phyloP scores from a whole-genome alignment of 2,888 invertebrate species.

The Amiota communis region DNA sequence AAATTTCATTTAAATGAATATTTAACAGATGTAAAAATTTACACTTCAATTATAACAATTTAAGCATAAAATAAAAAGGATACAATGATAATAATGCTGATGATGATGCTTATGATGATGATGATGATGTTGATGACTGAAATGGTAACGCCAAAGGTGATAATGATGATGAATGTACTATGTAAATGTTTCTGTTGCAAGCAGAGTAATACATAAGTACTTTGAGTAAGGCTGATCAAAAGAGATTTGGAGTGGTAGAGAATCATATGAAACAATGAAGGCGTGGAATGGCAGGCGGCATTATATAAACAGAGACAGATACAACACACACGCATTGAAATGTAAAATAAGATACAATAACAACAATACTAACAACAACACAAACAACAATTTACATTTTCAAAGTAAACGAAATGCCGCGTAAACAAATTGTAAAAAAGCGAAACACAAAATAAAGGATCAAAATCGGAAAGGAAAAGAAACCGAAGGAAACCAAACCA shows the following conservation, averaged over 20 bases:
- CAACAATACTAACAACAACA: slow-evolving; percentile 36
- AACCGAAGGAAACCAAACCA: slow-evolving; percentile 11
- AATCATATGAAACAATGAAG: too few relatives aligned
- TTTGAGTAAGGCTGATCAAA: too few relatives aligned
- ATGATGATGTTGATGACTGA: too few relatives aligned
- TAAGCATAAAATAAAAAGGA: slow-evolving; percentile 53
- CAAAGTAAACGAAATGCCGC: slow-evolving; percentile 40
- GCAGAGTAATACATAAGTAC: too few relatives aligned
- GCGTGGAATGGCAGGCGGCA: background rate
- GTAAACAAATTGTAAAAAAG: slow-evolving; percentile 1
- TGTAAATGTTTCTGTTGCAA: too few relatives aligned
- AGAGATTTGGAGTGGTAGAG: too few relatives aligned
- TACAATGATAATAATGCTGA: slow-evolving; percentile 25
- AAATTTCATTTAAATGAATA: slow-evolving; percentile 53
- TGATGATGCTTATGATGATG: background rate
- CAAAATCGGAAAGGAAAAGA: background rate
- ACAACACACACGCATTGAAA: background rate
- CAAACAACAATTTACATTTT: slow-evolving; percentile 36
- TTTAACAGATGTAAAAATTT: slow-evolving; percentile 62
- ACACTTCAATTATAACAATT: slow-evolving; percentile 62
- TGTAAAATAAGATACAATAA: slow-evolving; percentile 52
- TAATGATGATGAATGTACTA: slow-evolving; percentile 42
- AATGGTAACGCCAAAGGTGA: too few relatives aligned
- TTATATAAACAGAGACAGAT: slow-evolving; percentile 15
- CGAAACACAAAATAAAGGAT: background rate